A percentile compares a stretch with the other conserved stretches of the same genome.
Evolutionary conservation across 1,140 invertebrate genomes (phyloP).

Genomic region (Musca vetustissima): DNA sequence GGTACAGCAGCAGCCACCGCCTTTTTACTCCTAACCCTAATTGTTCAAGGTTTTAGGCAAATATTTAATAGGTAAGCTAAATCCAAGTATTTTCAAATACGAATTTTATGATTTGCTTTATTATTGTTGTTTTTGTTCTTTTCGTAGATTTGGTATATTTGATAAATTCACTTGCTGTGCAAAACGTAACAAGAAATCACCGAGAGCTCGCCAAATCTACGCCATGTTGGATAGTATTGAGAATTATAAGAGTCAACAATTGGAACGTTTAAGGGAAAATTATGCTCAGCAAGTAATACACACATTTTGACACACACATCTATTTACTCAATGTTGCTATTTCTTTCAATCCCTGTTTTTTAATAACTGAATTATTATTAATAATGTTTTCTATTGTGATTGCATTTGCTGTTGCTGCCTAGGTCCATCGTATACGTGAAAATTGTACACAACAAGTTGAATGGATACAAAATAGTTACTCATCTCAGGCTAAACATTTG

Average conservation of each 20-base stretch:
- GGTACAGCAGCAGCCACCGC: constrained; percentile 75
- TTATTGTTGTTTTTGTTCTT: background rate
- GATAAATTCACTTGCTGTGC: constrained; percentile 67
- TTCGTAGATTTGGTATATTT: constrained; percentile 65
- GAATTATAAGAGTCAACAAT: constrained; percentile 83
- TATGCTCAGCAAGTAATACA: constrained; percentile 79
- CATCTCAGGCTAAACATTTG: constrained; percentile 82
- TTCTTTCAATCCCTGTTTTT: background rate
- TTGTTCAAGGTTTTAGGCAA: constrained; percentile 72
- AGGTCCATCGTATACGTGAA: constrained; percentile 86
- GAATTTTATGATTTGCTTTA: background rate
- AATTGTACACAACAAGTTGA: constrained; percentile 92
- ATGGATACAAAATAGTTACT: constrained; percentile 89
- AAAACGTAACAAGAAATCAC: constrained; percentile 63
- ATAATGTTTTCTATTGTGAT: background rate
- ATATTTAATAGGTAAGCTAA: constrained; percentile 69
- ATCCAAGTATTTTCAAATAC: background rate
- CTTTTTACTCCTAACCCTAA: constrained; percentile 77
- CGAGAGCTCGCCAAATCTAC: constrained; percentile 79
- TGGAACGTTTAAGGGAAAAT: constrained; percentile 86
- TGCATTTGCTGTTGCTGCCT: background rate
- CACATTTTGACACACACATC: too few species aligned
- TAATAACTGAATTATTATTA: background rate
- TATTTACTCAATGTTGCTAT: background rate
- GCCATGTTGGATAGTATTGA: constrained; percentile 87